A percentile compares a stretch with the other conserved stretches of the same genome.
Conservation (phyloP, 2,888 invertebrate genomes). For the Habroteleia sp. region DNA sequence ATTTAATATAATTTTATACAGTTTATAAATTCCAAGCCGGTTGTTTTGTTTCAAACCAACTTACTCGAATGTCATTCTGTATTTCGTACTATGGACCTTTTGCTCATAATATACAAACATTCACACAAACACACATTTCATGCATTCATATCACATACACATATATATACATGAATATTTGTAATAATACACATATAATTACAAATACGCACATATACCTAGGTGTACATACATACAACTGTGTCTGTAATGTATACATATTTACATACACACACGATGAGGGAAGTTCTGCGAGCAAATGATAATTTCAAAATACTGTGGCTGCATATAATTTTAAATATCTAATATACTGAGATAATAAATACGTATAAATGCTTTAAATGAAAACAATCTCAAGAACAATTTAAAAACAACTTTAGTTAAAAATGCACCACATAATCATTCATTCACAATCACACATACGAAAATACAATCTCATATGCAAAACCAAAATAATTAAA, state of each 20-base stretch:
- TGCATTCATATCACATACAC: no score
- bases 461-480: conserved; percentile 28
- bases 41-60: conserved; percentile 27
- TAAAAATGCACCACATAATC: conserved; percentile 5
- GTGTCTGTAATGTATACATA: conserved; percentile 11
- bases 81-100: conserved; percentile 16
- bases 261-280: conserved; percentile 5
- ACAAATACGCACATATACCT: neutral
- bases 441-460: conserved; percentile 17
- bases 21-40: conserved; percentile 31
- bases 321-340: conserved; percentile 20
- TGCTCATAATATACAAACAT: conserved; percentile 46
- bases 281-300: conserved; percentile 33
- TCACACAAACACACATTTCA: conserved; percentile 9
- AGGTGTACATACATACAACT: neutral
- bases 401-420: conserved; percentile 7
- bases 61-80: conserved; percentile 9
- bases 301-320: conserved; percentile 15
- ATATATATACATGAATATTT: neutral
- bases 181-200: neutral
- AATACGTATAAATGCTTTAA: conserved; percentile 20
- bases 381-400: conserved; percentile 14
- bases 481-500: conserved; percentile 9
- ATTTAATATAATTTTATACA: conserved; percentile 50
- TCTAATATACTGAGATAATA: conserved; percentile 26